Evolutionary conservation across 2,888 invertebrate genomes (phyloP).

Genomic region (Perdita meconis): DNA sequence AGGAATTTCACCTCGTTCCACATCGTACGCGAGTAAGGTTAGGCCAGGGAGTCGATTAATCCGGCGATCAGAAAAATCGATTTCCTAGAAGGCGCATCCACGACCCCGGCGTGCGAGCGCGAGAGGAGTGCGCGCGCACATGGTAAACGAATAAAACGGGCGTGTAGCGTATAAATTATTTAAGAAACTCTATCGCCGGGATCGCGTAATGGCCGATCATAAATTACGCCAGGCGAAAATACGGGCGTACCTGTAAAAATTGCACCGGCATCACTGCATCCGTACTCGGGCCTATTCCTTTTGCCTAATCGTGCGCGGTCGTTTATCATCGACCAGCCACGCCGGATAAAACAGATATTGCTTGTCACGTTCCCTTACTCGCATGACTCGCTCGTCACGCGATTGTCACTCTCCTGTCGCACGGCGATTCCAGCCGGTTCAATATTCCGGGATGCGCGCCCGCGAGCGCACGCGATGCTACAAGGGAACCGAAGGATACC

Average conservation of each 20-base stretch:
- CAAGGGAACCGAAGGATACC: background rate
- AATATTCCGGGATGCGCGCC: constrained; percentile 6
- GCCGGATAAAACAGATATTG: constrained; percentile 57
- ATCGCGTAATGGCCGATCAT: constrained; percentile 79
- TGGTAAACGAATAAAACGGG: constrained; percentile 75
- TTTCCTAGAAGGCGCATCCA: constrained; percentile 69
- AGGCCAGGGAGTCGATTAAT: constrained; percentile 74
- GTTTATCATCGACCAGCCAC: constrained; percentile 59
- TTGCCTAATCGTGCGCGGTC: constrained; percentile 69
- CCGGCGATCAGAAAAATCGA: constrained; percentile 70
- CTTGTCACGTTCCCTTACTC: constrained; percentile 46
- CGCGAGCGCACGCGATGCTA: constrained; percentile 4
- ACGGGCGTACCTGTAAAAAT: constrained; percentile 73
- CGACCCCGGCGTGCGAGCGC: constrained; percentile 39
- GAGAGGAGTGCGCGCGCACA: background rate
- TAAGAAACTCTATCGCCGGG: constrained; percentile 80
- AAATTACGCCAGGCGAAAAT: constrained; percentile 77
- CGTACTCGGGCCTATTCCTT: constrained; percentile 54
- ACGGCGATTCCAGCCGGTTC: constrained; percentile 15
- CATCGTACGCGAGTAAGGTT: constrained; percentile 48
- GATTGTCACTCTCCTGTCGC: constrained; percentile 40
- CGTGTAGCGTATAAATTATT: constrained; percentile 80
- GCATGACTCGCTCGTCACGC: constrained; percentile 46
- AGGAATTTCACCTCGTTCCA: constrained; percentile 60
- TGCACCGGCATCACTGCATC: constrained; percentile 21